Evolutionary conservation across 2,113 vertebrate genomes (phyloP).

Genomic region (pig (Sus scrofa)): T2T-Sscrofa CM000812.6:207974501-207975000

Average conservation of each 20-base stretch:
- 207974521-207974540: not conserved
- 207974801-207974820: not conserved
- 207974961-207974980: not conserved
- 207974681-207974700: conserved; percentile 46
- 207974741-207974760: not conserved
- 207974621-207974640: not conserved
- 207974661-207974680: not conserved
- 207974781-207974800: conserved; percentile 4
- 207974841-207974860: conserved; percentile 7
- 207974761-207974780: not conserved
- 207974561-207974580: not conserved
- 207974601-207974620: not conserved
- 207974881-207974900: not conserved
- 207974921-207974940: not conserved
- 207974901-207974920: not conserved
- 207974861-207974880: not conserved
- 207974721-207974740: not conserved
- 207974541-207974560: not conserved
- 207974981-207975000: not conserved
- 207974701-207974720: conserved; percentile 43
- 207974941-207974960: not conserved
- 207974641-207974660: not conserved
- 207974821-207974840: not conserved
- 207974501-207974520: not conserved
- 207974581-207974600: not conserved